Base-by-base conservation (phyloP, 2,888 invertebrate genomes). In the Drosophila conformis region DNA sequence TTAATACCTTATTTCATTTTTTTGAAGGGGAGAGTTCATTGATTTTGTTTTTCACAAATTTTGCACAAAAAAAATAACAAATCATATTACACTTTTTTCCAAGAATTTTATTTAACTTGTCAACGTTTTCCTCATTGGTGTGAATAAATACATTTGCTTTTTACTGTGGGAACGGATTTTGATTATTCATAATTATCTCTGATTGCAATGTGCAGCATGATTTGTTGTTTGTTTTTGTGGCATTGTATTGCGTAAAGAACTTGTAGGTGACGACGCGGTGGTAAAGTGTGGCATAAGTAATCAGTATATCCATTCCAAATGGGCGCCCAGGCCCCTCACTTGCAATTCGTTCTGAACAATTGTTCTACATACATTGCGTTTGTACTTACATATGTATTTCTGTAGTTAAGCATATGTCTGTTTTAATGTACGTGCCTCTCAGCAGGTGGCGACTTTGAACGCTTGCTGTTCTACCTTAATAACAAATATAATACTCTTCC, bases 91-190 rank as follows among this genome's bases (percentile, higher is more conserved):
- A 65, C 35, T 51, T 59, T 62, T 71, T 80, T 69, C 73, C 83
- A 81, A 85, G 83, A 85, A 83, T 79, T 83, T 85, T 73, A 71
- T 70, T 79, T 74, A 76, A 84, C 85, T 73, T 56, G 49, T 59
- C n/a, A 60, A 56, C 58, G 57, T 66, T 71, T 64, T 64, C 65
- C 68, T 53, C 57, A 48, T 58, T 67, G 27, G 25, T 73, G 67
- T 70, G 66, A 78, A 69, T 63, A 63, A 78, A 69, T 63, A 63
- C 18, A 31, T 59, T 57, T 36, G 25, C 11, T 10, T 27, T 36
- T 54, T 5, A 15, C 31, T 69, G 71, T 76, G 76, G 62, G 72
- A 83, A 70, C 15, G 53, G 51, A 27, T 40, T 49, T 40, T 6
- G 35, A 42, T 56, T 63, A 40, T 35, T 54, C 5, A 21, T 38